phyloP scores from a whole-genome alignment of 2,797 vertebrate genomes.

The Myotis daubentonii region DNA sequence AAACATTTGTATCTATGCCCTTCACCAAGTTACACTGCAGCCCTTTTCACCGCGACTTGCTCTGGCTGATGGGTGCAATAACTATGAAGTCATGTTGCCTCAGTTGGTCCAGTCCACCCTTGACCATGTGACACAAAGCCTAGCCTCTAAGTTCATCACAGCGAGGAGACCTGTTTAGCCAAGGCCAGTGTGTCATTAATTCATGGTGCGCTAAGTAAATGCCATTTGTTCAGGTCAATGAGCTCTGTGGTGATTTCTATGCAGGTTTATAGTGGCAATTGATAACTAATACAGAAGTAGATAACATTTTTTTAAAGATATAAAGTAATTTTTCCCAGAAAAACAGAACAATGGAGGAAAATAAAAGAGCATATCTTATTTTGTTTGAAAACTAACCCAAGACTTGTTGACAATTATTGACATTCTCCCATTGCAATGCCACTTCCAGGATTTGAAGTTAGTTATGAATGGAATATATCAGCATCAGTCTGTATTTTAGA shows the following conservation, averaged over 20 bases:
- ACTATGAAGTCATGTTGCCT: background rate
- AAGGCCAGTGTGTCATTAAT: background rate
- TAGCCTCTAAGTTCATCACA: background rate
- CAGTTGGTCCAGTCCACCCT: too few relatives aligned
- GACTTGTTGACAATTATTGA: background rate
- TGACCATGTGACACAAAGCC: background rate
- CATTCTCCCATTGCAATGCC: background rate
- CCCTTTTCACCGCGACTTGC: background rate
- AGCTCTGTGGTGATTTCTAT: background rate
- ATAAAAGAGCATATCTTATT: background rate
- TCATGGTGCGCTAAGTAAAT: background rate
- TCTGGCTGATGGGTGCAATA: too few relatives aligned
- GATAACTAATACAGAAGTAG: background rate
- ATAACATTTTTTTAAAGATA: background rate
- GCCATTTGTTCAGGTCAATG: background rate
- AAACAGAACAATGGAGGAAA: background rate
- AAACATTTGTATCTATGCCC: background rate
- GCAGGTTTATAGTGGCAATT: background rate
- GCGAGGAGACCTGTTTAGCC: background rate
- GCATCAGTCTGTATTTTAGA: background rate
- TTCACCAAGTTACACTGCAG: fast-evolving
- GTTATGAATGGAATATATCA: background rate
- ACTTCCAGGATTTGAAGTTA: background rate
- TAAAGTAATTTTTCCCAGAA: background rate
- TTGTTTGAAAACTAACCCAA: background rate